Evolutionary conservation across 2,888 invertebrate species (phyloP).

Genomic region (Bimastos eiseni): DNA sequence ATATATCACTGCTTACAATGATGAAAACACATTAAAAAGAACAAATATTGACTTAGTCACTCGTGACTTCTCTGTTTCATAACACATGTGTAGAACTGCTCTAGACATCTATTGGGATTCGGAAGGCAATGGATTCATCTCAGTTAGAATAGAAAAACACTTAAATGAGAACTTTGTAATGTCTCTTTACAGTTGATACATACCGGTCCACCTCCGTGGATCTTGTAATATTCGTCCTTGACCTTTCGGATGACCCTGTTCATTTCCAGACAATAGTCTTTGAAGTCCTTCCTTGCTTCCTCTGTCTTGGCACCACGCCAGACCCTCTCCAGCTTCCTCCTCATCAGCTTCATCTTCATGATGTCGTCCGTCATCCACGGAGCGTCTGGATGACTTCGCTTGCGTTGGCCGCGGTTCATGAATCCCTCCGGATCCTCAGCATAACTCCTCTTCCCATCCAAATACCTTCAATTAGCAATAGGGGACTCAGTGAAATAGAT

Average conservation of each 20-base stretch:
- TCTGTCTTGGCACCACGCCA: constrained; percentile 10
- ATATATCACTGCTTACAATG: too few species aligned
- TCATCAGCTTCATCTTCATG: constrained; percentile 8
- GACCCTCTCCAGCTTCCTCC: constrained; percentile 9
- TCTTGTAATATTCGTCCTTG: background rate
- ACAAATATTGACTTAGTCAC: background rate
- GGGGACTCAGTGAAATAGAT: too few species aligned
- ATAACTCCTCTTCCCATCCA: background rate
- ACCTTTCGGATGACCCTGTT: background rate
- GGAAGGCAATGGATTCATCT: background rate
- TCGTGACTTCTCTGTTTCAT: background rate
- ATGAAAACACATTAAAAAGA: too few species aligned
- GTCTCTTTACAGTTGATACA: background rate
- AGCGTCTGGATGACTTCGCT: background rate
- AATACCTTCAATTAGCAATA: background rate
- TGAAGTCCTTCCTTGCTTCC: background rate
- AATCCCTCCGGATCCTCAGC: background rate
- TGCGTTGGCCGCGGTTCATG: background rate
- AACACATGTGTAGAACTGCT: background rate
- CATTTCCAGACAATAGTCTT: background rate
- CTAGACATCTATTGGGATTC: background rate
- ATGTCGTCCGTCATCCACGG: constrained; percentile 19
- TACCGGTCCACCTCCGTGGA: constrained; percentile 8
- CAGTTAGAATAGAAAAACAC: background rate
- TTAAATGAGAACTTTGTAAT: background rate